Base-by-base conservation (phyloP, 2,888 invertebrate genomes). In the Andrena hattorfiana region DNA sequence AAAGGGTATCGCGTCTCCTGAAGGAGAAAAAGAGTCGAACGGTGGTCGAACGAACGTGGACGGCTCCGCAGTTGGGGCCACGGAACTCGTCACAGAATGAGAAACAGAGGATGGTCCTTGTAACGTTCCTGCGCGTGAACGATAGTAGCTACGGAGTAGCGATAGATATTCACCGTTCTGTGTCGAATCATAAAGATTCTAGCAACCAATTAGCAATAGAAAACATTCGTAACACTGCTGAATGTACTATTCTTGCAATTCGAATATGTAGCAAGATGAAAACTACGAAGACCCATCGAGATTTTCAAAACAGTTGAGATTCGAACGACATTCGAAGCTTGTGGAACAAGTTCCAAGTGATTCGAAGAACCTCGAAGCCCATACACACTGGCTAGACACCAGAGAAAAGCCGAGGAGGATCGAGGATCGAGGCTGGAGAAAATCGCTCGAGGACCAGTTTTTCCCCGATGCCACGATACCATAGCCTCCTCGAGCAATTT, bases 401-500 rank as follows among this genome's bases (percentile, higher is more conserved):
- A 23, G 30, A 35, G 74, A 51, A 71, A 56, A 59, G 60, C 10
- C 35, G 20, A 70, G 71, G 72, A 59, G 71, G 72, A 59, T 67
- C 77, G 78, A 74, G 71, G 72, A 59, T 67, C 75, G 78, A 74
- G 64, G 64, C 66, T 59, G 54, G 35, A 70, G 80, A 75, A 82
- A 84, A 82, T 82, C 75, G 77, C 78, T 20, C 26, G 59, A 35
- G 68, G 69, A 76, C 82, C 66, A 78, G 68, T 69, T 84, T 79
- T 77, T 85, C 75, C 81, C n/a, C 73, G 74, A 59, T 51, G 71
- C 70, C 67, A 59, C 69, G 74, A 62, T 77, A 35, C 28, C 69
- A 23, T 71, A 30, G 80, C 51, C 60, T 69, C 48, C 72, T 62
- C 66, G 30, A 23, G 75, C 78, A 73, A 82, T 84, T 82, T 82